These are phyloP conservation scores for Pseudanteris insignis DNA, from an alignment of 2,888 invertebrate genomes.

Conservation along the genomic window DNA sequence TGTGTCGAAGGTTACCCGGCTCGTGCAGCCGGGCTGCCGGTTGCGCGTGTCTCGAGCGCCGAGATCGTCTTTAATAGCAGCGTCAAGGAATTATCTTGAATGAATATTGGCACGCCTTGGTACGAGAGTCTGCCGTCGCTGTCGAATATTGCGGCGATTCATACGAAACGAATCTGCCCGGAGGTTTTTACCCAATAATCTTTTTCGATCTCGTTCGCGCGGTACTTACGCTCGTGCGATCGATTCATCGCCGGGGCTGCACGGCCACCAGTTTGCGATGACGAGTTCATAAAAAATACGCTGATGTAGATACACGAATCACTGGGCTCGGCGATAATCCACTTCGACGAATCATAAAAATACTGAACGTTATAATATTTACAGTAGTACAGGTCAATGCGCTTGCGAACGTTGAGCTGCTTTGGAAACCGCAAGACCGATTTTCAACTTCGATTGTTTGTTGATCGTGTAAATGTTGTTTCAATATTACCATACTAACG, in stretches of 20 bases:
- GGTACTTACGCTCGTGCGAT: constrained; percentile 4
- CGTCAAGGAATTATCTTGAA: constrained; percentile 40
- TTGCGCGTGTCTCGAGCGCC: constrained; percentile 26
- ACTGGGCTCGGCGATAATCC: too few relatives aligned
- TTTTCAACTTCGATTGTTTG: too few relatives aligned
- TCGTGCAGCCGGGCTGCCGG: constrained; percentile 8
- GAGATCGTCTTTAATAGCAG: constrained; percentile 25
- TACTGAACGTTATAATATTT: too few relatives aligned
- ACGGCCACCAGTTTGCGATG: neutral
- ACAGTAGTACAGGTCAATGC: too few relatives aligned
- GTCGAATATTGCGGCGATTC: constrained; percentile 26
- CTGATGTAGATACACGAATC: too few relatives aligned
- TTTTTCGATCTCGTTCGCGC: constrained; percentile 17
- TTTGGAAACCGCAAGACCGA: too few relatives aligned
- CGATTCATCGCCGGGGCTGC: constrained; percentile 6
- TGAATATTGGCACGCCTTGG: constrained; percentile 39
- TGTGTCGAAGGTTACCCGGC: constrained; percentile 19
- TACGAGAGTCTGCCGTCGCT: constrained; percentile 2
- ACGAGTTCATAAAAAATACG: too few relatives aligned
- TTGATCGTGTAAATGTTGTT: too few relatives aligned
- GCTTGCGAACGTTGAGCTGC: too few relatives aligned
- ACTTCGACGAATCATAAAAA: too few relatives aligned
- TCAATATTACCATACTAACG: too few relatives aligned
- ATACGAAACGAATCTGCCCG: constrained; percentile 22
- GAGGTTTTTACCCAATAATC: constrained; percentile 13